These are phyloP conservation scores for Brachypodius melanocephalos DNA, from an alignment of 2,113 vertebrate species.

Conservation along the genomic window DNA sequence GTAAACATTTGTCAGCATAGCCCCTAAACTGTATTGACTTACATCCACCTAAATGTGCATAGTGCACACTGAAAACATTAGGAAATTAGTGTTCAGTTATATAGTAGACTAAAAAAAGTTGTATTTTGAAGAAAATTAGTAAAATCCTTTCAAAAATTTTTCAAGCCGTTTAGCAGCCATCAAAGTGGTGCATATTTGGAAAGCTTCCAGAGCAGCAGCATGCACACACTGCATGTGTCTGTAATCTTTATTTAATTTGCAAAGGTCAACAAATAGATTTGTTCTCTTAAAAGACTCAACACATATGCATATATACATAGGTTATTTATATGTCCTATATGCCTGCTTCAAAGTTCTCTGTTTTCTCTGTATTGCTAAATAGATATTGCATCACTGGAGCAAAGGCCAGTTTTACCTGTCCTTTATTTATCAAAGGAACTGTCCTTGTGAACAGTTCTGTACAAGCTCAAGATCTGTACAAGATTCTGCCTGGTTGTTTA, in stretches of 20 bases:
- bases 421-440: neutral
- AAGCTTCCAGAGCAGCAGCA: slow-evolving; percentile 16
- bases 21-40: neutral
- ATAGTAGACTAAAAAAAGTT: neutral
- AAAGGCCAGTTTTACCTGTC: neutral
- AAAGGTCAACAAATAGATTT: neutral
- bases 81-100: neutral
- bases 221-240: neutral
- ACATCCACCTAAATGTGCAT: neutral
- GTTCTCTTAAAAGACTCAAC: neutral
- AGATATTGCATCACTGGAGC: neutral
- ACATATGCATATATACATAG: neutral
- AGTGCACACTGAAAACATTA: neutral
- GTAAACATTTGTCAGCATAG: neutral
- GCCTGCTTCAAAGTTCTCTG: neutral
- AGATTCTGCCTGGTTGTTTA: neutral
- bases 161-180: neutral
- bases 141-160: neutral
- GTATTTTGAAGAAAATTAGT: neutral
- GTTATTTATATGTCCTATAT: neutral
- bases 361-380: neutral
- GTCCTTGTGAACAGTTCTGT: neutral
- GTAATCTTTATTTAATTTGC: neutral
- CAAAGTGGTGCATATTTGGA: neutral
- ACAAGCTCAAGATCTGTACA: no score